Conservation (phyloP, 2,888 invertebrate species). For the Tridacna crocea region DNA sequence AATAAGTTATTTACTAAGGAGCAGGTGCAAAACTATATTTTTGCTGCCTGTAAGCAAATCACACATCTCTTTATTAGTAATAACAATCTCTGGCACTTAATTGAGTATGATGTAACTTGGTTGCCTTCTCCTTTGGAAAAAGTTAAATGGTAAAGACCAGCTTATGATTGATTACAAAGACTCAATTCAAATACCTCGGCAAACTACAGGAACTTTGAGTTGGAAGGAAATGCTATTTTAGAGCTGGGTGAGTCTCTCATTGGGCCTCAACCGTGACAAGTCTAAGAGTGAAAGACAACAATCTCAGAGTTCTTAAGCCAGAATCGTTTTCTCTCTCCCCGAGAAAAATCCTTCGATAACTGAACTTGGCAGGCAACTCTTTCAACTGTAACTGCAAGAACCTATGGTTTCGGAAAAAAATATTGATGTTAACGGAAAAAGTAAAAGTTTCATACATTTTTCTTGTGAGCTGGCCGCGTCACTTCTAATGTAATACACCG, state of each 20-base stretch:
- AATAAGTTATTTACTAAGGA: background rate
- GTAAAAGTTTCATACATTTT: slow-evolving; percentile 10
- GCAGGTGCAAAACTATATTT: slow-evolving; percentile 1
- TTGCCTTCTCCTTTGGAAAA: slow-evolving; percentile 16
- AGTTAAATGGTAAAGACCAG: background rate
- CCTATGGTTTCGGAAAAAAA: slow-evolving; percentile 47
- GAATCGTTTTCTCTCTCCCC: slow-evolving; percentile 5
- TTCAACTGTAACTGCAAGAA: slow-evolving; percentile 43
- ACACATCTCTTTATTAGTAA: slow-evolving; percentile 15
- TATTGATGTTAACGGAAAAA: slow-evolving; percentile 30
- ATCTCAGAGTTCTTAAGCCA: slow-evolving; percentile 10
- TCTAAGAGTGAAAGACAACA: background rate
- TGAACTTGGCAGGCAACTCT: slow-evolving; percentile 38
- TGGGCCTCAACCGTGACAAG: background rate
- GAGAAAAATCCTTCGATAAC: background rate
- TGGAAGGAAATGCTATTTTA: slow-evolving; percentile 18
- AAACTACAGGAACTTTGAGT: slow-evolving; percentile 7
- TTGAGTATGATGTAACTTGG: background rate
- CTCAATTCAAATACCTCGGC: background rate
- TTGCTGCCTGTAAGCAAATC: slow-evolving; percentile 8
- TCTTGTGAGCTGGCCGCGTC: slow-evolving; percentile 20
- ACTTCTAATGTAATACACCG: slow-evolving; percentile 21
- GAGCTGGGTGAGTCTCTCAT: background rate
- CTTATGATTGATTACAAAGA: background rate
- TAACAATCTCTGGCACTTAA: slow-evolving; percentile 13